Base-by-base conservation (phyloP, 2,797 vertebrate genomes). In the Poeciliopsis infans region DNA sequence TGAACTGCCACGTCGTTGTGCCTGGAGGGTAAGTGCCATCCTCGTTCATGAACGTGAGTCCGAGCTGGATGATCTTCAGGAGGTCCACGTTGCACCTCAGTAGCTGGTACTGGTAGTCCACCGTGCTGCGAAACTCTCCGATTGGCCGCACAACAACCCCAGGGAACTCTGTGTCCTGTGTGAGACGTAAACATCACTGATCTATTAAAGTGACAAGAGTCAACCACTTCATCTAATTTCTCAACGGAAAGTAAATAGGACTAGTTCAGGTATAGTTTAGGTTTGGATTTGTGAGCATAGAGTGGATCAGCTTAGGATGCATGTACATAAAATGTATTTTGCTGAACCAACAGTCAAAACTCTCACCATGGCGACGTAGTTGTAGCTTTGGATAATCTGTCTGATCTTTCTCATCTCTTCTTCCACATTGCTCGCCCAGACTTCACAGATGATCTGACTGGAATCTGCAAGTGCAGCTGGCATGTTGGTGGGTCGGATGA, bases 341-440 rank as follows among this genome's bases (percentile, higher is more conserved):
- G 25, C n/a, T n/a, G 8, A 41, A 68, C 10, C 43, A 16, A 69
- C 68, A 28, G 15, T 53, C 41, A 45, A 15, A 45, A 18, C 18
- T 55, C 31, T 86, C n/a, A 99, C 98, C 98, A 99, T 99, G 0
- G 98, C 98, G 8, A 99, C 98, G 36, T 96, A 99, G 91, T 97
- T 99, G 95, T 98, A 99, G 91, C 94, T 98, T 72, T 99, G 97
- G 86, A 99, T 97, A 28, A 99, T 97, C 91, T 98, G 97, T 45
- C 98, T 95, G 84, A 99, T 99, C 89, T 98, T 99, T 91, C 97
- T 97, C 98, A 99, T 99, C 90, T 99, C 98, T 47, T 99, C 97
- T 87, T 99, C 98, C 85, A 99, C 96, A 78, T 99, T 99, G 95
- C 97, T 97, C 59, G 98, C 98, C 98, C 98, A 99, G 78, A 99